These are phyloP conservation scores for Pocillopora verrucosa DNA, from an alignment of 64 coral and sea anemone genomes.

Conservation along the genomic window DNA sequence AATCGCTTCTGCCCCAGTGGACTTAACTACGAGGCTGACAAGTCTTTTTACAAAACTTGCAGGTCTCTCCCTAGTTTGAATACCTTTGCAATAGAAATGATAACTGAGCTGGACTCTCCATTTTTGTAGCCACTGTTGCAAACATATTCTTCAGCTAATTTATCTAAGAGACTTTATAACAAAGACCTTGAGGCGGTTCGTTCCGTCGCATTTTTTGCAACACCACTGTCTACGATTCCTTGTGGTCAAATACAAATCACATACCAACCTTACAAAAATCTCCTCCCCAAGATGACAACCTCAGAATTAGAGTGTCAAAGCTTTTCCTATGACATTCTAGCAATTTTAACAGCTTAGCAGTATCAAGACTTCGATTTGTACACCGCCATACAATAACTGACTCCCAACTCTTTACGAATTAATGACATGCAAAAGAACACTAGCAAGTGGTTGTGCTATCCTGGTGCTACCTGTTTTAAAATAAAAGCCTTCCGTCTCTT, in stretches of 20 bases:
- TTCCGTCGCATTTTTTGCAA: neutral
- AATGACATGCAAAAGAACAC: slow-evolving; percentile 46
- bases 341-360: neutral
- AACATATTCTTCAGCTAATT: neutral
- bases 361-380: neutral
- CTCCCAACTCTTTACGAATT: slow-evolving; percentile 22
- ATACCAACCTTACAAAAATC: neutral
- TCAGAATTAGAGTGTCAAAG: neutral
- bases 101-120: neutral
- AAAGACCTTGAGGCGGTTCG: neutral
- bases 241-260: neutral
- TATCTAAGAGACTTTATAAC: neutral
- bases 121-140: no score
- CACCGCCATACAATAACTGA: slow-evolving; percentile 11
- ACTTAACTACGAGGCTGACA: neutral
- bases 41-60: neutral
- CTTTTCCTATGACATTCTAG: neutral
- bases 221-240: neutral
- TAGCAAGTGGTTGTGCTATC: slow-evolving; percentile 7
- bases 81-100: neutral
- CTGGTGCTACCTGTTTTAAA: slow-evolving; percentile 27
- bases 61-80: neutral
- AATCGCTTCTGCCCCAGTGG: neutral
- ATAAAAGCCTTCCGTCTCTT: neutral
- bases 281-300: neutral